Evolutionary conservation across 2,888 invertebrate genomes (phyloP).

Genomic region (Aleiodes testaceus): DNA sequence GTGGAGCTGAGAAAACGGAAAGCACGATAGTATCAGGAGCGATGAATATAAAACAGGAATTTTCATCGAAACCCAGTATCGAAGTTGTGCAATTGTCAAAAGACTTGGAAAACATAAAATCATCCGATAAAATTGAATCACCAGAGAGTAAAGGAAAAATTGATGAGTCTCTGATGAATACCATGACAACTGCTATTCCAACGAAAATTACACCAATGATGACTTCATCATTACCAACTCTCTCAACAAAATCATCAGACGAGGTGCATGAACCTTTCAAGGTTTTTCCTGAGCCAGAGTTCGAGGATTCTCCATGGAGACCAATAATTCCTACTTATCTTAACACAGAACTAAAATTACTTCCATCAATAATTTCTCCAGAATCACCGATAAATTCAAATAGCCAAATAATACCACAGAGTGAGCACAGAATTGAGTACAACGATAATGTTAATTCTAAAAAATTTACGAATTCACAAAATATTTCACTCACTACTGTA

Average conservation of each 20-base stretch:
- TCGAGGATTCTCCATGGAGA: conserved; percentile 70
- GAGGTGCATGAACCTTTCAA: conserved; percentile 53
- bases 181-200: conserved; percentile 17
- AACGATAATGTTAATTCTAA: not conserved
- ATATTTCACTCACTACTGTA: conserved; percentile 33
- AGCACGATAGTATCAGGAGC: conserved; percentile 43
- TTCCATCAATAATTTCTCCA: conserved; percentile 38
- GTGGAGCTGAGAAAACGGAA: conserved; percentile 45
- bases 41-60: conserved; percentile 39
- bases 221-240: conserved; percentile 12
- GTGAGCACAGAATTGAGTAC: not conserved
- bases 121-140: conserved; percentile 60
- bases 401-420: not conserved
- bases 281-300: conserved; percentile 65
- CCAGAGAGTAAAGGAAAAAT: conserved; percentile 34
- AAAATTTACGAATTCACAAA: not conserved
- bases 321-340: conserved; percentile 67
- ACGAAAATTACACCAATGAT: not conserved
- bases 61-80: conserved; percentile 19
- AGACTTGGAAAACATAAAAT: conserved; percentile 56
- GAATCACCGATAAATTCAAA: not conserved
- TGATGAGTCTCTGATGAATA: conserved; percentile 18
- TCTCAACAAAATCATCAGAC: conserved; percentile 5
- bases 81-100: conserved; percentile 28
- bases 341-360: conserved; percentile 60